phyloP scores from a whole-genome alignment of 2,113 vertebrate species.

The Dipodomys spectabilis region DNA sequence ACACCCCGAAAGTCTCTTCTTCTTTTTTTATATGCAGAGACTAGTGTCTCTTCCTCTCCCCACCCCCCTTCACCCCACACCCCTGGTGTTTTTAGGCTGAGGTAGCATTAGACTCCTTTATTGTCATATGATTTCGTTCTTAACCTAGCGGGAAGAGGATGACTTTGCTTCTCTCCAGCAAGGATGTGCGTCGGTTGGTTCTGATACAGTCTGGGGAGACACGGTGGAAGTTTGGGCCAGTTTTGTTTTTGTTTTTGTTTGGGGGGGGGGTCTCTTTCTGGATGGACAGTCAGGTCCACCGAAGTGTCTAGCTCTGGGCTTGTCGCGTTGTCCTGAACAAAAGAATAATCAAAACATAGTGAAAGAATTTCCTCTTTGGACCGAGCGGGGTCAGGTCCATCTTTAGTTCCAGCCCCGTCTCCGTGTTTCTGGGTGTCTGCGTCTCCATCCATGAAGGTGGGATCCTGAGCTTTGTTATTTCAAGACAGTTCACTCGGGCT shows the following conservation, averaged over 20 bases:
- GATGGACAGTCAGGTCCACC: background rate
- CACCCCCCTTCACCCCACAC: background rate
- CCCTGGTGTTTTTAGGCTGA: background rate
- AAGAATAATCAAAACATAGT: background rate
- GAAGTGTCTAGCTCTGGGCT: constrained; percentile 4
- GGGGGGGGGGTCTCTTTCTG: background rate
- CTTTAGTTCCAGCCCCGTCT: too few relatives aligned
- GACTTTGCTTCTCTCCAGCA: constrained; percentile 24
- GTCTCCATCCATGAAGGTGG: too few relatives aligned
- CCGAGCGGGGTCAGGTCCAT: too few relatives aligned
- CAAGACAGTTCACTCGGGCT: background rate
- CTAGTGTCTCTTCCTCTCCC: constrained; percentile 1
- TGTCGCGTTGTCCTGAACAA: background rate
- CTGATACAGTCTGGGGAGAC: background rate
- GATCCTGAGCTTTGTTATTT: background rate
- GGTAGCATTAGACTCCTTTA: constrained; percentile 32
- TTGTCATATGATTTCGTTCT: constrained; percentile 54
- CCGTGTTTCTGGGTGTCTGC: too few relatives aligned
- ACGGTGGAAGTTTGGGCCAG: background rate
- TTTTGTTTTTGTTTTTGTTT: background rate
- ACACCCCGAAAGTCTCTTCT: constrained; percentile 70
- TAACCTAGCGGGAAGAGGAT: background rate
- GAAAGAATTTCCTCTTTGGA: background rate
- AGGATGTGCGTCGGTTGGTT: constrained; percentile 1
- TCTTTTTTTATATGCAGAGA: constrained; percentile 34